phyloP scores from a whole-genome alignment of 1,140 invertebrate genomes.

The Drosophila takahashii region DNA sequence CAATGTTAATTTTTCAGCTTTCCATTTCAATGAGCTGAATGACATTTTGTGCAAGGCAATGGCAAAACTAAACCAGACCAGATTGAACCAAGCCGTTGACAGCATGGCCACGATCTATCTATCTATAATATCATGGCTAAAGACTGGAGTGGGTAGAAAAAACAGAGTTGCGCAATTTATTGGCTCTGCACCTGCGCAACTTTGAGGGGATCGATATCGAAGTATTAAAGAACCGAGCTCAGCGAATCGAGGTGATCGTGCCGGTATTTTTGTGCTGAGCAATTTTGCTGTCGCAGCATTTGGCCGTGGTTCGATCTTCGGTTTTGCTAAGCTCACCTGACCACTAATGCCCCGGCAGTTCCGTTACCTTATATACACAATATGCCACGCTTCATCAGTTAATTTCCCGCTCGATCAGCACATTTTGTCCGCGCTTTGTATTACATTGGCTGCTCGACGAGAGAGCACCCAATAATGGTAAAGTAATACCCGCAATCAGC shows the following conservation, averaged over 20 bases:
- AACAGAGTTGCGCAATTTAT: constrained; percentile 37
- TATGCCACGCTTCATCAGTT: constrained; percentile 74
- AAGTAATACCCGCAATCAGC: constrained; percentile 55
- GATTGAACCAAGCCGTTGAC: constrained; percentile 30
- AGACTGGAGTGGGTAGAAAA: constrained; percentile 5
- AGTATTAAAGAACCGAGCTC: neutral
- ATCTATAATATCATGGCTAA: neutral
- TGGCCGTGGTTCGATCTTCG: constrained; percentile 34
- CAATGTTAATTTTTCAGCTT: constrained; percentile 64
- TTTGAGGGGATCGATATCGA: constrained; percentile 4
- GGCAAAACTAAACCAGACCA: constrained; percentile 34
- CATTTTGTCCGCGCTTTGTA: constrained; percentile 56
- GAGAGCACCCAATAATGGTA: constrained; percentile 12
- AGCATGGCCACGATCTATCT: constrained; percentile 47
- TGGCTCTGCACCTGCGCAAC: constrained; percentile 33
- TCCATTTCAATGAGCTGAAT: constrained; percentile 72
- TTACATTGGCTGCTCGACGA: constrained; percentile 32
- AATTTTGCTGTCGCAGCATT: constrained; percentile 39
- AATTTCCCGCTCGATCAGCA: constrained; percentile 74
- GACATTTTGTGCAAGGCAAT: constrained; percentile 27
- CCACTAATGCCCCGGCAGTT: constrained; percentile 28
- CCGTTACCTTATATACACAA: constrained; percentile 56
- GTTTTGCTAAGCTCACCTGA: constrained; percentile 21
- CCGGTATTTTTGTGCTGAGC: constrained; percentile 14
- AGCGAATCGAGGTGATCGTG: constrained; percentile 53